phyloP scores from a whole-genome alignment of 2,797 vertebrate genomes.

The Silurus lanzhouensis region DNA sequence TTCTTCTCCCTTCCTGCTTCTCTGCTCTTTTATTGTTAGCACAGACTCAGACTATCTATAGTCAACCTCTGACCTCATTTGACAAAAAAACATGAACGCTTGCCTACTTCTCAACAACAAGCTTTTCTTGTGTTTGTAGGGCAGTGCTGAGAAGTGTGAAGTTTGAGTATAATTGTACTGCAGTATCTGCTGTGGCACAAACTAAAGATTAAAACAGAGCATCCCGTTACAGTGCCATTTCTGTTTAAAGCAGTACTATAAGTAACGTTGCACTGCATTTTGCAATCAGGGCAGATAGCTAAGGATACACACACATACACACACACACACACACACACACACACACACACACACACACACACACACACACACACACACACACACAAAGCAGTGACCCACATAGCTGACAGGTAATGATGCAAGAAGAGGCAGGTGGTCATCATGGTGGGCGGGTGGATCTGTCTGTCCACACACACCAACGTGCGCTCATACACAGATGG shows the following conservation, averaged over 20 bases:
- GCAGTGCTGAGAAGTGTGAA: not conserved
- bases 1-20: conserved; percentile 22
- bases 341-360: conserved; percentile 32
- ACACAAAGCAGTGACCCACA: conserved; percentile 54
- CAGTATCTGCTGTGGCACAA: not conserved
- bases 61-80: conserved; percentile 45
- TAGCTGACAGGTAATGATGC: conserved; percentile 60
- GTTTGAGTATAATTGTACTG: not conserved
- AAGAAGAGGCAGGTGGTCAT: conserved; percentile 58
- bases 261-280: conserved; percentile 27
- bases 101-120: conserved; percentile 41
- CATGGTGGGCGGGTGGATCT: conserved; percentile 55
- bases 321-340: conserved; percentile 32
- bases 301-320: conserved; percentile 23
- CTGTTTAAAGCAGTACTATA: conserved; percentile 31
- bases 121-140: conserved; percentile 23
- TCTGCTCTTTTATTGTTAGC: conserved; percentile 23
- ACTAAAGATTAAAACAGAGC: conserved; percentile 8
- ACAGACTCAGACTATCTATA: conserved; percentile 47
- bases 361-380: conserved; percentile 28
- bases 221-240: not conserved
- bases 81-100: conserved; percentile 42
- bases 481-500: conserved; percentile 53
- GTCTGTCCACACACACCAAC: conserved; percentile 41
- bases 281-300: conserved; percentile 43